Base-by-base conservation (phyloP, 2,797 vertebrate species). In the Phylloscopus collybita region DNA sequence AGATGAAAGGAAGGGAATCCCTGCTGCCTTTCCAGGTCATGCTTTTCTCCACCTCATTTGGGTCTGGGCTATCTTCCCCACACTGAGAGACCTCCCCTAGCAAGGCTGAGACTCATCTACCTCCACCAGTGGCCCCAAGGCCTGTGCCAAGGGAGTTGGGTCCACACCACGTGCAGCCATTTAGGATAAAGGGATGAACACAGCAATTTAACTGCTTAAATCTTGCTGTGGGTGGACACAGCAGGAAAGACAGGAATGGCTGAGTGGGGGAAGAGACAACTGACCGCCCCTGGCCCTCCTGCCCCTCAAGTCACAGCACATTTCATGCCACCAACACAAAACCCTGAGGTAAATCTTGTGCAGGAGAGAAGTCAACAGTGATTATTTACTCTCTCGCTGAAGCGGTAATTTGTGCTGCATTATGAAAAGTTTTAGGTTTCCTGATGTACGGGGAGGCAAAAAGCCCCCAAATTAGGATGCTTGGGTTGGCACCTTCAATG, bases 371-470 rank as follows among this genome's bases (percentile, higher is more conserved):
- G 71, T 57, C 74, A 87, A 10, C 1, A 11, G 23, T 53, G 74
- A 47, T 87, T 73, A 82, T 85, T 96, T 88, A 72, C 66, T 65
- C 34, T 25, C 70, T 59, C 15, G 61, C 59, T 44, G 44, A 88
- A 80, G 82, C 1, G 0, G n/a, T 74, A 81, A 72, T 92, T 86
- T 88, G 75, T 25, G 25, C 30, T 80, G 22, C 20, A 26, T 71
- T 79, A 36, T 72, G 70, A 30, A 65, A 90, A 80, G 92, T 56
- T 95, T 95, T 71, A 26, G 26, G 36, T 84, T 91, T 94, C 78
- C 64, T 73, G 30, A 42, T 47, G 29, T 29, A 50, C 8, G 45
- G 50, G 47, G 54, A 67, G 64, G 76, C 80, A 86, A 75, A 95
- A 90, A 75, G 70, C 16, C 29, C 51, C 26, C 50, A 54, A 75